Base-by-base conservation (phyloP, 2,113 vertebrate genomes). In the Aegotheles bennettii region DNA sequence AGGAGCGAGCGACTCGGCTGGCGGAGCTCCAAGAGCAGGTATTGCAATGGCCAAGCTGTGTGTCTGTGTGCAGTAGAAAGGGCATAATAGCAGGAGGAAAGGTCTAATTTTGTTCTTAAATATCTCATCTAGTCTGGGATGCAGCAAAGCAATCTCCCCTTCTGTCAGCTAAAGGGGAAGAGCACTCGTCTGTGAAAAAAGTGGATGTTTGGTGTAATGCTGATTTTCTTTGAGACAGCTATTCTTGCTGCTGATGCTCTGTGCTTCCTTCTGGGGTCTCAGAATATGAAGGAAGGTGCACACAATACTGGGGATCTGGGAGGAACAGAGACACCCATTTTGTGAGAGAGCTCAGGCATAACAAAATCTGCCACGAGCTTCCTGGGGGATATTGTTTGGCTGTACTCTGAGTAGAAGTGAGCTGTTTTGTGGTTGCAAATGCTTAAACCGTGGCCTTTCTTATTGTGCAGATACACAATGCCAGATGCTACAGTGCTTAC, bases 21-120 rank as follows among this genome's bases (percentile, higher is more conserved):
- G 98, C 98, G 0, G 99, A 99, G 97, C 98, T 99, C 78, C 99
- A 99, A 97, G 98, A 99, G 96, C 99, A 99, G 98, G 99, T 98
- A 98, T n/a, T 28, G 35, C 47, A 3, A 4, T 3, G 2, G 7
- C 70, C 40, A 16, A 12, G 19, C 35, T 9, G 7, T 36, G 31
- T 35, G 18, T 9, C 8, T 26, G 24, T 31, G 26, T 54, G 51
- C 20, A 3, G 13, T 2, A 7, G 7, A 6, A 54, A 54, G 10
- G 20, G 15, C 31, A 15, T 36, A 79, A 15, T 36, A 79, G 83
- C 71, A 63, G 35, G 57, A 73, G 64, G 35, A n/a, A 69, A 36
- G 29, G 18, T 28, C 69, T 75, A 9, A 26, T 48, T 70, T 51
- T 67, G 18, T 31, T 86, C 61, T 76, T 57, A 18, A 87, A 83